Evolutionary conservation across 2,797 vertebrate genomes (phyloP).

Genomic region (Rhinoraja longicauda): DNA sequence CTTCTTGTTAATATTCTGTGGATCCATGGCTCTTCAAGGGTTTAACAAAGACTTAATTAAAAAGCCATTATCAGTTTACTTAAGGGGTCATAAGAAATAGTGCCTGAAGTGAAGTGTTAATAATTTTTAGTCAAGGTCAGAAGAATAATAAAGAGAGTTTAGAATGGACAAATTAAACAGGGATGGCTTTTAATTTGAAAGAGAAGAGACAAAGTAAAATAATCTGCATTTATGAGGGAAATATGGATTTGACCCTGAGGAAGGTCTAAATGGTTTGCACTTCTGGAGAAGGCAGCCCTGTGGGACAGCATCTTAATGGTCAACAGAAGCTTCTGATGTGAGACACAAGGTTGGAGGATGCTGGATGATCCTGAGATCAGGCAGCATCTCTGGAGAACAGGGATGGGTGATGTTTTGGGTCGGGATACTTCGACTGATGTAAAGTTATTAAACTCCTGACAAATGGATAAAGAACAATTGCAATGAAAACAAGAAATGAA

Average conservation of each 20-base stretch:
- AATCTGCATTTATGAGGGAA: not conserved
- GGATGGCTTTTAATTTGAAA: not conserved
- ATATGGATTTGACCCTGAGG: no score
- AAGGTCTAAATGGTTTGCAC: not conserved
- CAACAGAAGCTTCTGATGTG: not conserved
- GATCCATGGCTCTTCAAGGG: not conserved
- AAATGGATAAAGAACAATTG: no score
- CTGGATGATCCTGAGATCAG: no score
- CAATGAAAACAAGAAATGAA: no score
- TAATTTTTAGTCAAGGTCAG: not conserved
- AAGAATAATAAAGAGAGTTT: not conserved
- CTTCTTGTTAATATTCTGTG: not conserved
- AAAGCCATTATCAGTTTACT: not conserved
- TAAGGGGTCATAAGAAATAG: not conserved
- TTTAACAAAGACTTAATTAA: conserved; percentile 14
- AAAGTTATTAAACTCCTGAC: no score
- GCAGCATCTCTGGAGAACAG: no score
- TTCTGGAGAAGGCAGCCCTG: no score
- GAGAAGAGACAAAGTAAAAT: not conserved
- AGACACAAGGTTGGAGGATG: not conserved
- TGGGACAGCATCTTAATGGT: not conserved
- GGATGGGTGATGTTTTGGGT: no score
- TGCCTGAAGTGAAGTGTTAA: not conserved
- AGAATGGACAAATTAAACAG: not conserved
- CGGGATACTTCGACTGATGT: no score